phyloP scores from a whole-genome alignment of 1,140 invertebrate genomes.

The Eufriesea mexicana region DNA sequence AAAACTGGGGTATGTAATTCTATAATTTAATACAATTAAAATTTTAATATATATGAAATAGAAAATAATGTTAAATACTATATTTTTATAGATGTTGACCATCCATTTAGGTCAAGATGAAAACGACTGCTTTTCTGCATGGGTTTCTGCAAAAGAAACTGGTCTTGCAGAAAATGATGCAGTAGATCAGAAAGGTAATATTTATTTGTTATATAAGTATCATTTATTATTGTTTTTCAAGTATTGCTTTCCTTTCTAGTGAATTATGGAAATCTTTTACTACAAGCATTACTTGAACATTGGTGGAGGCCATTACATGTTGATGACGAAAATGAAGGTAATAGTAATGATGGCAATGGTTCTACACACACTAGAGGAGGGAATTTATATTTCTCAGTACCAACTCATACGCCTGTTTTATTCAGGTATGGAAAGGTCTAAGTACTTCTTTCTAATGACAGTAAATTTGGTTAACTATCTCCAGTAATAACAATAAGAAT shows the following conservation, averaged over 20 bases:
- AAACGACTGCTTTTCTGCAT: slow-evolving; percentile 98
- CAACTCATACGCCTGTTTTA: slow-evolving; percentile 97
- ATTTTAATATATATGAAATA: slow-evolving; percentile 1
- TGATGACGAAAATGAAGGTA: slow-evolving; percentile 81
- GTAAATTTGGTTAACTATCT: not conserved
- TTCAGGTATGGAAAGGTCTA: slow-evolving; percentile 87
- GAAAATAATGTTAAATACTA: slow-evolving; percentile 39
- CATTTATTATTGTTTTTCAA: slow-evolving; percentile 16
- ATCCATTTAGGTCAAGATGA: slow-evolving; percentile 98
- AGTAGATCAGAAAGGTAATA: slow-evolving; percentile 91
- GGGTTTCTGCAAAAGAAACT: slow-evolving; percentile 98
- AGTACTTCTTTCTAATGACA: not conserved
- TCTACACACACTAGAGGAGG: slow-evolving; percentile 82
- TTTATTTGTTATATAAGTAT: slow-evolving; percentile 7
- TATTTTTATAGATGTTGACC: slow-evolving; percentile 91
- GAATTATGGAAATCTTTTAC: slow-evolving; percentile 96
- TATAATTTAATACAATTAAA: slow-evolving; percentile 7
- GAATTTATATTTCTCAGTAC: slow-evolving; percentile 95
- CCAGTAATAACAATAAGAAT: slow-evolving; percentile 40
- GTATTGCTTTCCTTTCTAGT: slow-evolving; percentile 83
- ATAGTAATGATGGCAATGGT: slow-evolving; percentile 78
- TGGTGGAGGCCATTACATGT: slow-evolving; percentile 90
- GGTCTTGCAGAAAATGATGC: slow-evolving; percentile 90
- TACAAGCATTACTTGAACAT: slow-evolving; percentile 97
- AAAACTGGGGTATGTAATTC: slow-evolving; percentile 94